Evolutionary conservation across 2,113 vertebrate species (phyloP).

Genomic region (Python bivittatus): DNA sequence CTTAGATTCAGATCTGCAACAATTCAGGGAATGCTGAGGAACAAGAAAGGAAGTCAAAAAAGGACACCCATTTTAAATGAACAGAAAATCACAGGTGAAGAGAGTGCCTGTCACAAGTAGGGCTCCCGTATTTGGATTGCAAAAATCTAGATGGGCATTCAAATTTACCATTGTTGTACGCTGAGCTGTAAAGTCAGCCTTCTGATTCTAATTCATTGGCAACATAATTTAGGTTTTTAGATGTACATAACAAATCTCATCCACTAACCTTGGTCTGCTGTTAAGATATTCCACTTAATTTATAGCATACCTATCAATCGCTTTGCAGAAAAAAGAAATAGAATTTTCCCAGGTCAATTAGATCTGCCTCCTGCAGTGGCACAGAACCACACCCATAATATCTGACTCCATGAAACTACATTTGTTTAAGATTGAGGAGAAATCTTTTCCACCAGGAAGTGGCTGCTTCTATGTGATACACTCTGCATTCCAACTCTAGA

Average conservation of each 20-base stretch:
- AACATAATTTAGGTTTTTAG: not conserved
- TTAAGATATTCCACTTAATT: not conserved
- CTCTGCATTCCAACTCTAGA: not conserved
- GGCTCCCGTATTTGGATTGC: not conserved
- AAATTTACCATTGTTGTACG: not conserved
- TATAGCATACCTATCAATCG: not conserved
- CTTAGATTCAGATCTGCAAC: not conserved
- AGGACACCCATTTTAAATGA: not conserved
- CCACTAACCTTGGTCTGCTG: not conserved
- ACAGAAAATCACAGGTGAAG: not conserved
- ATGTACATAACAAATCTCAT: not conserved
- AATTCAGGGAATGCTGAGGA: not conserved
- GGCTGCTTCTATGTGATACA: not conserved
- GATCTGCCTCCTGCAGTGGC: not conserved
- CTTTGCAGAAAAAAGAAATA: not conserved
- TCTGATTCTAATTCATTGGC: not conserved
- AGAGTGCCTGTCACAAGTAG: not conserved
- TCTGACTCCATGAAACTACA: not conserved
- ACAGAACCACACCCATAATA: not conserved
- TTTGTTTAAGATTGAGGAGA: not conserved
- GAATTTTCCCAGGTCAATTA: not conserved
- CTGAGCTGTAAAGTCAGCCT: not conserved
- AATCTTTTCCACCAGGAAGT: not conserved
- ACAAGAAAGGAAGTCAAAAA: not conserved
- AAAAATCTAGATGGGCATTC: not conserved